Base-by-base conservation (phyloP, 2,888 invertebrate species). In the Drosophila tanythrix region DNA sequence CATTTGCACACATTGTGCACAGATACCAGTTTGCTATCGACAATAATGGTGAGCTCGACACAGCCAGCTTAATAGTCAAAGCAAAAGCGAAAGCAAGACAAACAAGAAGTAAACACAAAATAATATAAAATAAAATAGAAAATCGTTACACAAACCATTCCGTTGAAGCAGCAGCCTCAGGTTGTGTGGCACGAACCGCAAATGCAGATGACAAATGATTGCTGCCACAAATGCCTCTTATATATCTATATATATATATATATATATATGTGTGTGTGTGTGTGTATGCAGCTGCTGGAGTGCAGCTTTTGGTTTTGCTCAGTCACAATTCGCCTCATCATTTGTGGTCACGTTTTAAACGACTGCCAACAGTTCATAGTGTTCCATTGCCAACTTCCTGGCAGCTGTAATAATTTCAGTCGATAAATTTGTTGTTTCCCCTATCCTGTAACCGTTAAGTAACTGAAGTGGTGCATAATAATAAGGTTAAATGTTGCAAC, bases 331-430 rank as follows among this genome's bases (percentile, higher is more conserved):
- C 38, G 25, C 36, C 36, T 15, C 57, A 33, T 18, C 46, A 36
- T 40, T 52, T 40, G 25, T 40, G 21, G 29, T n/a, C 29, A 15
- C 11, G 25, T 36, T 36, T 36, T 13, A 10, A 2, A 2, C 43
- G 11, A 27, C 13, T 36, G n/a, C 21, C 27, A 46, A 25, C 27
- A 27, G 25, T 53, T 58, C 48, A 36, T 40, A 52, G n/a, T 48
- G 46, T 48, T 58, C 55, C 55, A 64, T 46, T 64, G 71, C 61
- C 59, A 57, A 56, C 64, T 67, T 61, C 43, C 48, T 48, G 66
- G 27, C 62, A 63, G 51, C 70, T 66, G 57, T 56, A 76, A 71
- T 64, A 64, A 80, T 76, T 71, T 52, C 57, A 61, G 48, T 67
- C 58, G 64, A 67, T 76, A 67, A 55, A 70, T 66, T 64, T 63